Evolutionary conservation across 2,888 invertebrate species (phyloP), one percentile per base, ranked within the genome.

Genomic region (Seira musarum): DNA sequence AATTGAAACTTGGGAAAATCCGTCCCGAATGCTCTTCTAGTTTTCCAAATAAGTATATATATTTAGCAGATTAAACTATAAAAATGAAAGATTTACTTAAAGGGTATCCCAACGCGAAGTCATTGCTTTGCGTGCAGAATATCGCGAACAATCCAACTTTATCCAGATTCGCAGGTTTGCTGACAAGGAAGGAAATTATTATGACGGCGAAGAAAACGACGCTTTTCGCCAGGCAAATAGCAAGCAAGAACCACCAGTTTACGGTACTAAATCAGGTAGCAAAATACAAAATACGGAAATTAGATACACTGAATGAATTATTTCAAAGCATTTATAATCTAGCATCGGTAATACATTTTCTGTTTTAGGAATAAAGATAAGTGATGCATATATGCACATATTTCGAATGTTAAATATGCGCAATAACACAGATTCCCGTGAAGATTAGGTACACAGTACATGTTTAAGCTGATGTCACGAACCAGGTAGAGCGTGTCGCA

Each of bases 41-140:
- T n/a, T n/a, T n/a, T n/a, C n/a, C 5, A 5, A 8, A 5, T 17
- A 35, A 57, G 10, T 60, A 15, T 13, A n/a, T 40, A 68, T 61
- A 40, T 64, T 65, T 21, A 61, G 5, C 13, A 8, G 5, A 60
- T 65, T 15, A 35, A 30, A 70, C n/a, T 17, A 49, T 5, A n/a
- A n/a, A n/a, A n/a, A n/a, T n/a, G n/a, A n/a, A n/a, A n/a, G n/a
- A 53, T 82, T 92, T 91, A 96, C 97, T 94, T 87, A 98, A 96
- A 5, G 98, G 98, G 90, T 94, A 97, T 82, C 98, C 98, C 87
- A 98, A 92, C 21, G 98, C 98, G 90, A 98, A 98, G 89, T 98
- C 98, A 91, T 98, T 98, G 88, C 97, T 97, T 89, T 98, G 98
- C 0, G 98, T 98, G 87, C 95, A 94, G 89, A 98, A 98, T 87